These are phyloP conservation scores for Nasua narica DNA, from an alignment of 2,797 vertebrate genomes.

Conservation along the genomic window DNA sequence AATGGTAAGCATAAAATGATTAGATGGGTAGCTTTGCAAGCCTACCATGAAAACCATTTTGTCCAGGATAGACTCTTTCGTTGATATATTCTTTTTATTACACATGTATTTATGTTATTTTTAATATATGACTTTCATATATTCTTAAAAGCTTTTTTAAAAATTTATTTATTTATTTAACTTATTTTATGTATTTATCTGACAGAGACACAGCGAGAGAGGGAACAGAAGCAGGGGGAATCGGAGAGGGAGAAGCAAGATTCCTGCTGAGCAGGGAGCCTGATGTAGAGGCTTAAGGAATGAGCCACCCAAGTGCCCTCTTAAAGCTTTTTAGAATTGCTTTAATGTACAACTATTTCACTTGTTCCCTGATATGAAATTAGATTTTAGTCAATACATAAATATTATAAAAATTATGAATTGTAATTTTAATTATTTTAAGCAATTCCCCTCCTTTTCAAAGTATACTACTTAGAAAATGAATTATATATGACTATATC, in stretches of 20 bases:
- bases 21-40: background rate
- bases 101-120: background rate
- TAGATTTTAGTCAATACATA: background rate
- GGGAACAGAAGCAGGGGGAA: too few species aligned
- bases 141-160: background rate
- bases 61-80: background rate
- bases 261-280: too few species aligned
- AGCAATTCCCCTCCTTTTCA: background rate
- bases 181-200: too few species aligned
- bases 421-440: background rate
- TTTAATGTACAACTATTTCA: background rate
- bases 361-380: background rate
- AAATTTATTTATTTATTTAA: too few species aligned
- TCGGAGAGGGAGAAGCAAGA: too few species aligned
- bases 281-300: too few species aligned
- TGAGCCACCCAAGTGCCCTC: background rate
- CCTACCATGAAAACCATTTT: background rate
- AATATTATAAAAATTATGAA: background rate
- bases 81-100: background rate
- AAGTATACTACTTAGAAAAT: background rate
- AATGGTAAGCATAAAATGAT: background rate
- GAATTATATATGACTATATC: background rate
- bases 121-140: background rate
- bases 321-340: background rate
- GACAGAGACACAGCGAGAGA: too few species aligned